phyloP scores from a whole-genome alignment of 2,113 vertebrate species.

The Accipiter virgatus region DNA sequence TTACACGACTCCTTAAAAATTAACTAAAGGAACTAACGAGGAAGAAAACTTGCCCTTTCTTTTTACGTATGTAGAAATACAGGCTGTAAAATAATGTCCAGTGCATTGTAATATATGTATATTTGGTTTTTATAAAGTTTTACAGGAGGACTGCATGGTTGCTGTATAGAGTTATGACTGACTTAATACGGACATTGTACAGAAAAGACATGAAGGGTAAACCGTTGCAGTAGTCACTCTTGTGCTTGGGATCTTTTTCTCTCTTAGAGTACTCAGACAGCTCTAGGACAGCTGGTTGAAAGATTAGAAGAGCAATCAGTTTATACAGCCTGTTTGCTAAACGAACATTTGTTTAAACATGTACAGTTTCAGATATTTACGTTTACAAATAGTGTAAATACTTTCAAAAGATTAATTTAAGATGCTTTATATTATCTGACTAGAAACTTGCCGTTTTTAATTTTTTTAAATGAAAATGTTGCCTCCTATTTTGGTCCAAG shows the following conservation, averaged over 20 bases:
- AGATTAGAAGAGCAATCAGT: conserved; percentile 28
- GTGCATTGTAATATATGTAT: conserved; percentile 76
- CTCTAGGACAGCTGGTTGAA: conserved; percentile 30
- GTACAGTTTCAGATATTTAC: conserved; percentile 78
- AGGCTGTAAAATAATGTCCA: conserved; percentile 64
- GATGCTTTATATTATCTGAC: conserved; percentile 79
- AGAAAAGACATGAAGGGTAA: conserved; percentile 25
- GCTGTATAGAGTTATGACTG: conserved; percentile 33
- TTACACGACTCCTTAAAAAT: conserved; percentile 12
- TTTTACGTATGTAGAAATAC: conserved; percentile 40
- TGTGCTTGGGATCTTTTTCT: conserved; percentile 37
- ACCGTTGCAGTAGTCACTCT: not conserved
- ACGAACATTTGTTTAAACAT: conserved; percentile 72
- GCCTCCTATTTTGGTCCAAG: conserved; percentile 69
- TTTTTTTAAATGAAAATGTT: conserved; percentile 74
- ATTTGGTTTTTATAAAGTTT: conserved; percentile 70
- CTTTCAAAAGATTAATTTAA: conserved; percentile 80
- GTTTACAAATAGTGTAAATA: conserved; percentile 80
- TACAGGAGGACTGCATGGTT: conserved; percentile 61
- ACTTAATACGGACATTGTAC: conserved; percentile 41
- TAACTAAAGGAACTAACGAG: conserved; percentile 19
- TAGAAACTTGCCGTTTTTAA: conserved; percentile 78
- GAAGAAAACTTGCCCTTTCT: conserved; percentile 3
- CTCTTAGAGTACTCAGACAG: conserved; percentile 37
- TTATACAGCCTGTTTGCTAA: conserved; percentile 65